Percentiles rank a stretch among this genome's conserved stretches.
Evolutionary conservation across 2,888 invertebrate species (phyloP).

Genomic region (Lypha dubia): DNA sequence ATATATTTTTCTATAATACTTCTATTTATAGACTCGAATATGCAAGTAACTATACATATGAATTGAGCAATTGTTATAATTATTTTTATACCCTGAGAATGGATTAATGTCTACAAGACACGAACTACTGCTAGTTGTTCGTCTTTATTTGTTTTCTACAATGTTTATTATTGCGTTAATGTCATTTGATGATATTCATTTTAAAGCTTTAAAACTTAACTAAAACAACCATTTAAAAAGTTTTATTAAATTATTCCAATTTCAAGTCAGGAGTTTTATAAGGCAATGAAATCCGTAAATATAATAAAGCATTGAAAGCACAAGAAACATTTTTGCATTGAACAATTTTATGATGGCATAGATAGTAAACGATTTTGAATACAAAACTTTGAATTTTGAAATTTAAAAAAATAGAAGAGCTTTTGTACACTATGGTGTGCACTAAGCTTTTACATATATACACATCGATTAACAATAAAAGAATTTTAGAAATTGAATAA

Average conservation of each 20-base stretch:
- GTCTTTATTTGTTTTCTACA: slow-evolving; percentile 9
- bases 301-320: too few species aligned
- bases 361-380: too few species aligned
- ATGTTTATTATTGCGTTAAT: slow-evolving; percentile 15
- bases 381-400: too few species aligned
- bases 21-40: not conserved
- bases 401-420: too few species aligned
- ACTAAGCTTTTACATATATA: too few species aligned
- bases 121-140: slow-evolving; percentile 5
- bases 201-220: slow-evolving; percentile 8
- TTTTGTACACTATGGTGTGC: too few species aligned
- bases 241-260: slow-evolving; percentile 14
- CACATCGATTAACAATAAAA: too few species aligned
- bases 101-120: slow-evolving; percentile 29
- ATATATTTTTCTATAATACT: not conserved
- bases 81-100: not conserved
- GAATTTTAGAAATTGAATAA: too few species aligned
- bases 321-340: too few species aligned
- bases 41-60: not conserved
- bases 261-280: not conserved
- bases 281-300: too few species aligned
- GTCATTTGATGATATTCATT: not conserved
- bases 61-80: not conserved
- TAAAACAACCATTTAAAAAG: slow-evolving; percentile 42
- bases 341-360: too few species aligned